Evolutionary conservation across 2,888 invertebrate species (phyloP), one percentile per base, ranked within the genome.

Genomic region (Patella caerulea): DNA sequence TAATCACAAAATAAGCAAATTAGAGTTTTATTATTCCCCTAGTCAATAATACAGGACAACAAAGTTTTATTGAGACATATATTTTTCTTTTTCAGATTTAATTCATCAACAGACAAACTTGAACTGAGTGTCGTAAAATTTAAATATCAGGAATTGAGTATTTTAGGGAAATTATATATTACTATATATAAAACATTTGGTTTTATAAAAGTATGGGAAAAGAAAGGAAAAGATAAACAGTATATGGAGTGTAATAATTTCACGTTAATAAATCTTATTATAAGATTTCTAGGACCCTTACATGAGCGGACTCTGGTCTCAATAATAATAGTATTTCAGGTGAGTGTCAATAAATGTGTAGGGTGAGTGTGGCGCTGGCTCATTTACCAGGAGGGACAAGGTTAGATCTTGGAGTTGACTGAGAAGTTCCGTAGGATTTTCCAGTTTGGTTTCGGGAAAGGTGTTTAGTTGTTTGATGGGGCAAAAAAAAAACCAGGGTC

Each of bases 241-340:
- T 90, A 88, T 81, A 93, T 95, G 3, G 94, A 95, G 79, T 95
- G 95, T 78, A 93, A 92, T 86, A 99, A 99, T 93, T 94, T 99
- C 86, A 99, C 99, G 0, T 92, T 99, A 76, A 97, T 99, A 75
- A 99, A 98, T 93, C 94, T 98, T 79, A 94, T 96, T 81, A 93
- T 99, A 78, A 94, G 96, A 82, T 93, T 96, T 83, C 93, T 94
- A 80, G 99, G 99, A 0, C 97, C 98, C 3, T 94, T 95, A 87
- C 95, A 96, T 88, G 99, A 99, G 92, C 93, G 94, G 14, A 94
- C 93, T 72, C 93, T 99, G 82, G 97, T 97, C 0, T 93, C 93
- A 65, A 93, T 94, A 86, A 93, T 99, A 75, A 93, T 99, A 85
- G 86, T 92, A 2, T 93, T 98, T 87, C 99, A 99, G 94, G 94